These are phyloP conservation scores for Abramis brama DNA, from an alignment of 2,113 vertebrate genomes.

Conservation along the genomic window DNA sequence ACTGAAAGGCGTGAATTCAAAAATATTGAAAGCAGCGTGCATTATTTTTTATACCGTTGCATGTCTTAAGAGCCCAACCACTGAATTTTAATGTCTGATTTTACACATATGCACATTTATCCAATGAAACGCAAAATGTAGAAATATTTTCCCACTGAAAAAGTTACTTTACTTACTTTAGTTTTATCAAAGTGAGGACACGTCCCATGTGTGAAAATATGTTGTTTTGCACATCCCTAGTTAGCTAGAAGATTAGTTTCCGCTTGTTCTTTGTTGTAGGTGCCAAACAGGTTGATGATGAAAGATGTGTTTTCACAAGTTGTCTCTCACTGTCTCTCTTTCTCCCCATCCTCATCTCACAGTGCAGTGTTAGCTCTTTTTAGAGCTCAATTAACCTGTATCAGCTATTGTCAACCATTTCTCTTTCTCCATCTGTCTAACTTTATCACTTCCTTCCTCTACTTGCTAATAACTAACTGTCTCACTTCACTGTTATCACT, in stretches of 20 bases:
- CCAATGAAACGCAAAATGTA: not conserved
- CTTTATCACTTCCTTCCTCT: constrained; percentile 15
- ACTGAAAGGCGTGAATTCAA: not conserved
- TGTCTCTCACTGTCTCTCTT: constrained; percentile 64
- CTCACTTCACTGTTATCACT: constrained; percentile 7
- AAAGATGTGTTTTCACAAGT: constrained; percentile 65
- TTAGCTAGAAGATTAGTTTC: not conserved
- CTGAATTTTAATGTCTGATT: constrained; percentile 4
- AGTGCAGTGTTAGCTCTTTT: constrained; percentile 75
- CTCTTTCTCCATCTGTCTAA: constrained; percentile 54
- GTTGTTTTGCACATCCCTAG: not conserved
- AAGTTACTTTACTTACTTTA: not conserved
- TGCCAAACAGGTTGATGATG: constrained; percentile 13
- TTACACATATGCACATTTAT: not conserved
- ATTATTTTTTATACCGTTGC: not conserved
- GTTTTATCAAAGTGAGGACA: not conserved
- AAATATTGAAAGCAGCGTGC: not conserved
- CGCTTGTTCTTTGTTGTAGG: not conserved
- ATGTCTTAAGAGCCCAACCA: not conserved
- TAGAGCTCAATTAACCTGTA: constrained; percentile 68
- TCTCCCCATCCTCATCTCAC: constrained; percentile 67
- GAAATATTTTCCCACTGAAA: not conserved
- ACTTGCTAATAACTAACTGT: not conserved
- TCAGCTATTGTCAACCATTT: constrained; percentile 36
- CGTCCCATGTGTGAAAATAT: not conserved